Evolutionary conservation across 2,113 vertebrate species (phyloP).

Genomic region (Cavia porcellus): DNA sequence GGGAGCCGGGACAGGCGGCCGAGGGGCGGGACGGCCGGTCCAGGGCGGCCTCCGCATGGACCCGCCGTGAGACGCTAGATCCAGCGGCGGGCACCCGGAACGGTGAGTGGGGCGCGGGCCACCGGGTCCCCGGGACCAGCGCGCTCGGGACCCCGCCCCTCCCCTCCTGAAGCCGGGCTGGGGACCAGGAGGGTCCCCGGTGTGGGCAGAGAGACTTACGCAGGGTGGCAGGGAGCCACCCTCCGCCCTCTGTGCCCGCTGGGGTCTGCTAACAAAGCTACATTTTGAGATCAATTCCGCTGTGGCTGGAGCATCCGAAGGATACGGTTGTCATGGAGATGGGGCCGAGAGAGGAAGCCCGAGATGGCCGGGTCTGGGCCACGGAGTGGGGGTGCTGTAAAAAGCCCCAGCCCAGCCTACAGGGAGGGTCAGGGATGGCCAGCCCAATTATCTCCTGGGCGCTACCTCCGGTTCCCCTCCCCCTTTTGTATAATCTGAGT

Average conservation of each 20-base stretch:
- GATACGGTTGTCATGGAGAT: slow-evolving; percentile 99
- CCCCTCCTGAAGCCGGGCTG: not conserved
- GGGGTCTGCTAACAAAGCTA: slow-evolving; percentile 91
- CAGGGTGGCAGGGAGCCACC: slow-evolving; percentile 72
- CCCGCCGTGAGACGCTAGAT: slow-evolving; percentile 80
- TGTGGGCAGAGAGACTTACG: slow-evolving; percentile 49
- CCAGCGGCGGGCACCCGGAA: slow-evolving; percentile 29
- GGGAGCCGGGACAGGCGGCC: slow-evolving; percentile 42
- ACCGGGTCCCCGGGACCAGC: slow-evolving; percentile 30
- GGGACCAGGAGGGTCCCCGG: slow-evolving; percentile 72
- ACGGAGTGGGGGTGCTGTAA: slow-evolving; percentile 74
- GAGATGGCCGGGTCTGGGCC: slow-evolving; percentile 87
- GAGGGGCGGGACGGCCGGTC: not conserved
- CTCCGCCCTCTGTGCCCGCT: slow-evolving; percentile 77
- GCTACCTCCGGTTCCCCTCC: not conserved
- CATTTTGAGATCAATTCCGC: slow-evolving; percentile 90
- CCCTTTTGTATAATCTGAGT: slow-evolving; percentile 65
- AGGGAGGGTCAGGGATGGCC: slow-evolving; percentile 5
- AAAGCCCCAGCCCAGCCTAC: slow-evolving; percentile 33
- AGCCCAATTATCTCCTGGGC: slow-evolving; percentile 33
- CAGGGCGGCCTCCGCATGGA: slow-evolving; percentile 88
- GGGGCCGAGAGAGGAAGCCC: slow-evolving; percentile 92
- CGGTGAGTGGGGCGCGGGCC: slow-evolving; percentile 73
- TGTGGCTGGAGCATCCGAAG: slow-evolving; percentile 94
- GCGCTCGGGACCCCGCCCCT: slow-evolving; percentile 70